Evolutionary conservation across 2,113 vertebrate genomes (phyloP).

Genomic region (Dromiciops gliroides): DNA sequence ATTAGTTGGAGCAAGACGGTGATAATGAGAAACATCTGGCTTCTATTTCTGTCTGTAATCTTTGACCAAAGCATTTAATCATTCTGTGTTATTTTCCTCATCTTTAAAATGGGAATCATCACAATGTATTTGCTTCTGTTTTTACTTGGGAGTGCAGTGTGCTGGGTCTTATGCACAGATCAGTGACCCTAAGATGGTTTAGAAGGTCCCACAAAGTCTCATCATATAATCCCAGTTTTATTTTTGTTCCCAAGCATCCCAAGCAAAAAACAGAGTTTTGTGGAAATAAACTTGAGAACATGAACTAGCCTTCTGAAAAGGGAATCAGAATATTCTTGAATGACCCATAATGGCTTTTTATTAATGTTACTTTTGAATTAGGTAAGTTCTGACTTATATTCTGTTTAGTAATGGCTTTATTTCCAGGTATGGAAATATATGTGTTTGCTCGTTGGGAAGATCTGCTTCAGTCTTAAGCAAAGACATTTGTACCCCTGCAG

Average conservation of each 20-base stretch:
- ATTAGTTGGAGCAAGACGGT: constrained; percentile 22
- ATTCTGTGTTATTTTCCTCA: constrained; percentile 20
- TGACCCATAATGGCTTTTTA: constrained; percentile 21
- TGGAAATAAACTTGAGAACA: constrained; percentile 62
- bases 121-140: not conserved
- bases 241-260: not conserved
- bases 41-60: constrained; percentile 51
- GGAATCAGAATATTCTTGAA: constrained; percentile 20
- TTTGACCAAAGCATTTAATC: constrained; percentile 51
- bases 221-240: constrained; percentile 19
- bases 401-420: constrained; percentile 30
- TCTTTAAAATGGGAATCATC: not conserved
- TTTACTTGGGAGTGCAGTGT: not conserved
- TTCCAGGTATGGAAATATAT: constrained; percentile 33
- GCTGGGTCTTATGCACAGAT: not conserved
- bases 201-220: not conserved
- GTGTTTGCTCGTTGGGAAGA: constrained; percentile 52
- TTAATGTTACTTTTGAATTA: constrained; percentile 56
- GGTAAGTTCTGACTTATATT: constrained; percentile 39
- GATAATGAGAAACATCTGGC: constrained; percentile 29
- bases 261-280: constrained; percentile 70
- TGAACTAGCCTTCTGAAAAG: constrained; percentile 35
- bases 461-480: constrained; percentile 70
- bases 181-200: not conserved
- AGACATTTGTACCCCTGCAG: constrained; percentile 50